phyloP scores from a whole-genome alignment of 2,113 vertebrate genomes.

The Lanius ludovicianus region DNA sequence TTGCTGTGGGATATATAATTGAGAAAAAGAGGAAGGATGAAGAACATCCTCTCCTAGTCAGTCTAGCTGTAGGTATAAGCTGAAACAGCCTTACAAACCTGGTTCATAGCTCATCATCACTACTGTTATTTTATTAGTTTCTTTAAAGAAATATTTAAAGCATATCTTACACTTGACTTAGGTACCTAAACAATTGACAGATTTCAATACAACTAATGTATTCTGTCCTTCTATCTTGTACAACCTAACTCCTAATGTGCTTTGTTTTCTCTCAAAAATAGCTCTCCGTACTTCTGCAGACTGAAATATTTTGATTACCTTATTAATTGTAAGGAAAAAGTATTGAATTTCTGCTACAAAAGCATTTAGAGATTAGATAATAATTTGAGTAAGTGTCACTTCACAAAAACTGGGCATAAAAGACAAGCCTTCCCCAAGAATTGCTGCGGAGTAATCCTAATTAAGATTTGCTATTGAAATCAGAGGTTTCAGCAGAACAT shows the following conservation, averaged over 20 bases:
- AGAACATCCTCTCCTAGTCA: background rate
- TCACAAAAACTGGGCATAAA: background rate
- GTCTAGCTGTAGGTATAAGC: background rate
- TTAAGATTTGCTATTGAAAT: background rate
- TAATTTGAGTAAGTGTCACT: background rate
- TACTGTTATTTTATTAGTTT: background rate
- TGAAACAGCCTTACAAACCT: background rate
- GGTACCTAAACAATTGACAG: background rate
- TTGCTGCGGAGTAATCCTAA: background rate
- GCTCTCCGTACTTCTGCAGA: background rate
- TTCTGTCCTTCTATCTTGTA: background rate
- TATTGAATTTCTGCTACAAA: background rate
- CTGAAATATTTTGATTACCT: background rate
- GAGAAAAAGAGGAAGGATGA: background rate
- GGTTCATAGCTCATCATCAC: background rate
- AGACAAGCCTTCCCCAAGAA: background rate
- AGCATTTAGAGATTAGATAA: background rate
- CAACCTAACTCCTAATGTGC: background rate
- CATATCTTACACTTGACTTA: background rate
- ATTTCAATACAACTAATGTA: background rate
- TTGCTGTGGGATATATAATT: background rate
- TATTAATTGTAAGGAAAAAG: background rate
- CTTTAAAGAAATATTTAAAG: background rate
- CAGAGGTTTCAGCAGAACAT: slow-evolving; percentile 17
- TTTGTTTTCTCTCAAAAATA: background rate